Evolutionary conservation across 64 coral and sea anemone species (phyloP), one percentile per base, ranked within the genome.

Genomic region (Stichodactyla mertensii): DNA sequence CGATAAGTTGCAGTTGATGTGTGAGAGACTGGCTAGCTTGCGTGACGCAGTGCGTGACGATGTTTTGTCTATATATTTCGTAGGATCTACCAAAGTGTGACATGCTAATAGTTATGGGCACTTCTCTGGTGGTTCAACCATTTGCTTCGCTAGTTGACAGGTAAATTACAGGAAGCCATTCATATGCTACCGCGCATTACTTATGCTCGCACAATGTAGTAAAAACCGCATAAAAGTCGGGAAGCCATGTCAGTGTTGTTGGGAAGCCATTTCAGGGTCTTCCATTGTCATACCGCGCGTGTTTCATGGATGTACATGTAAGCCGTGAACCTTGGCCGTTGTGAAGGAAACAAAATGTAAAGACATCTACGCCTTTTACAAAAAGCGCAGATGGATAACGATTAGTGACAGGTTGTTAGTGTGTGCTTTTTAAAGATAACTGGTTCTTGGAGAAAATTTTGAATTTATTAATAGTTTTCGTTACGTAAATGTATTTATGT

Each of bases 71-170:
- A 28, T 53, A 54, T 61, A 27, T 56, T 79, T n/a, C 77, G 45
- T 69, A 98, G 95, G 95, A 98, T 77, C 89, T 98, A 90, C 52
- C 77, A 36, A 66, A 80, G 18, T 98, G 95, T 88, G 95, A 98
- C 57, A 80, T 98, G 26, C 55, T 98, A 54, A 98, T 98, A 57
- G 88, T 98, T 11, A 98, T 98, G 95, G 95, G 92, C n/a, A 98
- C 92, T 20, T 98, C 95, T n/a, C 78, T 98, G 20, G 89, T 89
- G 52, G 95, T 98, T 13, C 95, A 98, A 55, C 95, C 95, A 80
- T 98, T 98, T 89, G 92, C 89, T 87, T 98, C 95, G 2, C 71
- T 98, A 24, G 85, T 98, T 52, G 92, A 98, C 83, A 91, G 93
- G 93, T 95, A 87, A 86, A 82, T 18, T 83, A 16, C 4, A 7